Percentiles rank a stretch among this genome's conserved stretches.
phyloP scores from a whole-genome alignment of 2,797 vertebrate species.

The Lepidocolaptes lacrymiger region DNA sequence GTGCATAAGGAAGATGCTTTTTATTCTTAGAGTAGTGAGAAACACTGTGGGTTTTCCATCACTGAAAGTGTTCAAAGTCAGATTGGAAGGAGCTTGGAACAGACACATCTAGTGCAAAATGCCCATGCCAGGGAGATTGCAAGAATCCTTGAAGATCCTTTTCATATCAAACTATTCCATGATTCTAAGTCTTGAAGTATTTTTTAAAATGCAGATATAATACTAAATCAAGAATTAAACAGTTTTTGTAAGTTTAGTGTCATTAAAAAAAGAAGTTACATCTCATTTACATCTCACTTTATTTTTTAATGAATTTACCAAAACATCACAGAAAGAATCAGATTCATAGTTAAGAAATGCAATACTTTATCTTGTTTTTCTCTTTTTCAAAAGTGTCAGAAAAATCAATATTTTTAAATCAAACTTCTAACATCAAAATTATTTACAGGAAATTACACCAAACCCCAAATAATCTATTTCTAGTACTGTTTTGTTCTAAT shows the following conservation, averaged over 20 bases:
- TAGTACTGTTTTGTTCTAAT: background rate
- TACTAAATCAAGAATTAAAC: background rate
- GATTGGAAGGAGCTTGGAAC: background rate
- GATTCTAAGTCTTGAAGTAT: background rate
- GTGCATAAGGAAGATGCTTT: background rate
- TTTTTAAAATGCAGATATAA: background rate
- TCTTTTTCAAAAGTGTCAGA: background rate
- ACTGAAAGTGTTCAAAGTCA: background rate
- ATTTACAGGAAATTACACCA: background rate
- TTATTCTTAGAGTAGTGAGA: background rate
- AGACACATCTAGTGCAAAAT: background rate
- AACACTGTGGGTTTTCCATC: background rate
- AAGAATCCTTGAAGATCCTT: background rate
- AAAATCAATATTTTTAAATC: slow-evolving; percentile 10
- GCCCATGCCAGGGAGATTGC: fast-evolving
- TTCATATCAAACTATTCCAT: background rate
- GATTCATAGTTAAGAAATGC: background rate
- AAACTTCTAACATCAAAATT: background rate
- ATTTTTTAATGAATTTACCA: background rate
- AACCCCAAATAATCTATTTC: background rate
- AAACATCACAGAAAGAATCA: background rate
- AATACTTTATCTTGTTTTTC: background rate
- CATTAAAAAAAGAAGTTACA: background rate
- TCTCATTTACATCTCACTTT: background rate
- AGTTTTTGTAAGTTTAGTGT: background rate